Conservation (phyloP, 2,113 vertebrate species). For the Tautogolabrus adspersus region DNA sequence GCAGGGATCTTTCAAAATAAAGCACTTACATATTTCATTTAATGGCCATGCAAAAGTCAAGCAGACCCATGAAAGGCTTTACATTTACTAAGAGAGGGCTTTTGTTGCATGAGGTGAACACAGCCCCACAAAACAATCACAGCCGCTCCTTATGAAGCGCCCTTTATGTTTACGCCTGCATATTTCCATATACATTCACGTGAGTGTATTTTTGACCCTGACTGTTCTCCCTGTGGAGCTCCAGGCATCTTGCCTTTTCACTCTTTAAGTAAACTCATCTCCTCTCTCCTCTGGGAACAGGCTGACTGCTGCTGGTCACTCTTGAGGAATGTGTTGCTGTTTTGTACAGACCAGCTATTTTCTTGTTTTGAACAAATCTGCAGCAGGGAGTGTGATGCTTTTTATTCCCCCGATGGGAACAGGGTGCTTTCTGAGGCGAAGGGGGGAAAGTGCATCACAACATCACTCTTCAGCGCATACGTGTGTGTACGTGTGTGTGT, state of each 20-base stretch:
- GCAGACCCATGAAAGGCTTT: background rate
- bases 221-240: constrained; percentile 14
- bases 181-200: background rate
- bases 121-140: constrained; percentile 14
- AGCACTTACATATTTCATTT: background rate
- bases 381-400: constrained; percentile 13
- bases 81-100: background rate
- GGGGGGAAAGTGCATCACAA: constrained; percentile 29
- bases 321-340: constrained; percentile 25
- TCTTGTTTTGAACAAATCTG: constrained; percentile 40
- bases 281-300: constrained; percentile 32
- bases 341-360: constrained; percentile 26
- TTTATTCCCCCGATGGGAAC: constrained; percentile 31
- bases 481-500: background rate
- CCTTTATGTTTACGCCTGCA: background rate
- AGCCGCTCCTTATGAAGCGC: background rate
- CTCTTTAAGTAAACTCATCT: constrained; percentile 51
- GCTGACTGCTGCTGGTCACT: constrained; percentile 19
- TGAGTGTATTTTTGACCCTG: constrained; percentile 9
- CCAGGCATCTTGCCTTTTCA: constrained; percentile 47
- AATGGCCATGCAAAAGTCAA: constrained; percentile 16
- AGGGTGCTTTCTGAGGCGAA: background rate
- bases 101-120: background rate
- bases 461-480: background rate
- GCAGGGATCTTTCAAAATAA: background rate